phyloP scores from a whole-genome alignment of 1,140 invertebrate species.

The Heliconius eleuchia region DNA sequence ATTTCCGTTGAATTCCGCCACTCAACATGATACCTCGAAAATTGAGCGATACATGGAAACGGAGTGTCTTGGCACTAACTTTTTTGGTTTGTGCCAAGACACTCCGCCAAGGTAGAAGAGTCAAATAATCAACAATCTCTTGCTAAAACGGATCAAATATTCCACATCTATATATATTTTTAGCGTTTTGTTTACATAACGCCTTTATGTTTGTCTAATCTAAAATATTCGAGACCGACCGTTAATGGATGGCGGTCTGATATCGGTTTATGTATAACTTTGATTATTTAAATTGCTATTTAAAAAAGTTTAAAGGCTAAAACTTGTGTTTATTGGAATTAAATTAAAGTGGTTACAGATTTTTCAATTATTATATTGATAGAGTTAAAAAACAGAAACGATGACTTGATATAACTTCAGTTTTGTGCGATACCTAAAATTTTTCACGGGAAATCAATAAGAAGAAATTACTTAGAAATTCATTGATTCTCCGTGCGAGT shows the following conservation, averaged over 20 bases:
- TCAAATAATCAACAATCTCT: background rate
- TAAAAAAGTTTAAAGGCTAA: background rate
- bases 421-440: no score
- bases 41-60: no score
- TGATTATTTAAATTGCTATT: slow-evolving; percentile 2
- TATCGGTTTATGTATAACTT: background rate
- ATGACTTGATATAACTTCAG: no score
- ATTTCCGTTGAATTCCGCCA: no score
- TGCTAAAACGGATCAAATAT: background rate
- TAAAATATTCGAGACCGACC: slow-evolving; percentile 13
- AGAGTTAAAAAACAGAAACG: no score
- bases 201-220: background rate
- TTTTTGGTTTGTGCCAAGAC: no score
- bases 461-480: no score
- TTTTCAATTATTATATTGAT: background rate
- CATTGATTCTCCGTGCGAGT: no score
- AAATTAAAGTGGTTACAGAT: background rate
- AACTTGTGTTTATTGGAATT: background rate
- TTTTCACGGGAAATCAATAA: no score
- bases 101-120: background rate
- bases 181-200: background rate
- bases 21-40: no score
- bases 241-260: slow-evolving; percentile 30
- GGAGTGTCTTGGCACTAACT: no score
- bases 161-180: background rate